These are phyloP conservation scores for Gymnoscopelus braueri DNA, from an alignment of 2,797 vertebrate genomes.

Conservation along the genomic window DNA sequence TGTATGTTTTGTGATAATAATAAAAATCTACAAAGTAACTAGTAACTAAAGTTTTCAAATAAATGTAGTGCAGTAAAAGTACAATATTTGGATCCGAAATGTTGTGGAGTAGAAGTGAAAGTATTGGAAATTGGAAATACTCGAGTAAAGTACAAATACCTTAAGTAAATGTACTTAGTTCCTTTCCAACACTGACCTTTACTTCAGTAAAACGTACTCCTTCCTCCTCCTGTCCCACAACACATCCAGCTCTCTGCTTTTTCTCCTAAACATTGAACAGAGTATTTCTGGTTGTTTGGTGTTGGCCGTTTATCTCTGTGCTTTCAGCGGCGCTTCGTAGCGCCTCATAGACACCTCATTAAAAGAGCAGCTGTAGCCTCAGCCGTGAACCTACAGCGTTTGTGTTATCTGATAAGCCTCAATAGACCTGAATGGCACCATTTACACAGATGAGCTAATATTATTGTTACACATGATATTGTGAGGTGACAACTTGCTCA, in stretches of 20 bases:
- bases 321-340: constrained; percentile 79
- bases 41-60: too few relatives aligned
- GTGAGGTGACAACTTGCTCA: constrained; percentile 79
- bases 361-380: constrained; percentile 91
- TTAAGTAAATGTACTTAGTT: too few relatives aligned
- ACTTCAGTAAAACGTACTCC: too few relatives aligned
- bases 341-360: constrained; percentile 88
- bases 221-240: constrained; percentile 14
- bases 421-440: constrained; percentile 84
- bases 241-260: constrained; percentile 6
- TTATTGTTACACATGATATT: constrained; percentile 86
- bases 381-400: constrained; percentile 85
- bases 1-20: too few relatives aligned
- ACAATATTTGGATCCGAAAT: too few relatives aligned
- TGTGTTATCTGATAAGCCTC: constrained; percentile 94
- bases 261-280: constrained; percentile 36
- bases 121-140: too few relatives aligned
- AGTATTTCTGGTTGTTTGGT: constrained; percentile 23
- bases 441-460: constrained; percentile 86
- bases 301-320: constrained; percentile 16
- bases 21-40: too few relatives aligned
- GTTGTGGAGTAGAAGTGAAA: too few relatives aligned
- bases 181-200: too few relatives aligned
- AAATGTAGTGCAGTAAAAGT: too few relatives aligned
- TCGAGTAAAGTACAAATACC: too few relatives aligned